Conservation (phyloP, 1,140 invertebrate genomes). For the Galleria mellonella region DNA sequence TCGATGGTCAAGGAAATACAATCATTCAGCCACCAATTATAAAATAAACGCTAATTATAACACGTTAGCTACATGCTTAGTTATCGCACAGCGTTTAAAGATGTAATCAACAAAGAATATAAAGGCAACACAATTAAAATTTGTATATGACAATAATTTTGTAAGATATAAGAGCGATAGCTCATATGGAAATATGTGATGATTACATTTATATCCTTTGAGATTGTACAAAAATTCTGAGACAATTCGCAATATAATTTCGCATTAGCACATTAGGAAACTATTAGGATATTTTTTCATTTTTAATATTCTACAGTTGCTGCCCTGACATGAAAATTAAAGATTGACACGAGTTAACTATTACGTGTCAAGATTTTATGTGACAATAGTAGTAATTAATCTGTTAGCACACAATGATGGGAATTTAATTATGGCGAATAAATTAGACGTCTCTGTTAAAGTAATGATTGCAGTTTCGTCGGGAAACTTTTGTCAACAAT, state of each 20-base stretch:
- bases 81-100: constrained; percentile 49
- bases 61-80: constrained; percentile 32
- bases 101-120: constrained; percentile 17
- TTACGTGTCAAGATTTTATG: constrained; percentile 41
- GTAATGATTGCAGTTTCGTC: not conserved
- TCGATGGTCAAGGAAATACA: constrained; percentile 61
- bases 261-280: constrained; percentile 28
- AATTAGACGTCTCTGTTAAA: not conserved
- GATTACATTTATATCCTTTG: no score
- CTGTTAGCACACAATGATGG: constrained; percentile 36
- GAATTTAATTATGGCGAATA: constrained; percentile 20
- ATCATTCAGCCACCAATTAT: constrained; percentile 48
- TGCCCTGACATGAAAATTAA: constrained; percentile 4
- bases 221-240: not conserved
- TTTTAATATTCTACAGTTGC: no score
- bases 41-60: constrained; percentile 46
- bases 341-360: constrained; percentile 28
- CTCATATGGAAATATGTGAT: no score
- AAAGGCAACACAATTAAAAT: constrained; percentile 1
- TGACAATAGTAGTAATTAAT: constrained; percentile 57
- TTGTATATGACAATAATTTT: not conserved
- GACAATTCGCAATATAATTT: constrained; percentile 37
- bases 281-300: no score
- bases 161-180: no score
- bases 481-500: constrained; percentile 19